A percentile compares a stretch with the other conserved stretches of the same genome.
These are phyloP conservation scores for Squalus acanthias DNA, from an alignment of 2,797 vertebrate species.

Conservation along the genomic window DNA sequence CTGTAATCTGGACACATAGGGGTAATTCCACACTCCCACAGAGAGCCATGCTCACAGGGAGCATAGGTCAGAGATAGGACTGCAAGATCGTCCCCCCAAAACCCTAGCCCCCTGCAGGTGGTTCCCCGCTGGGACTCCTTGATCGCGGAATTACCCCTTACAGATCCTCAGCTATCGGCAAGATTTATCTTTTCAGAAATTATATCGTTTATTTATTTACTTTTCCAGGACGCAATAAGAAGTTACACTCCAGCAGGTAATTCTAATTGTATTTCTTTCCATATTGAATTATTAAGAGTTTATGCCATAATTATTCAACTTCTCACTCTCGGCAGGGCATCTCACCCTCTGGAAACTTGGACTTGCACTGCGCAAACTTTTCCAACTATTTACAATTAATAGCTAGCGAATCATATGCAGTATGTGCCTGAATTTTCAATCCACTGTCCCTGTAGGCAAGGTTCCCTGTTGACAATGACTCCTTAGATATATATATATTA, in stretches of 20 bases:
- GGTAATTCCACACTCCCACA: neutral
- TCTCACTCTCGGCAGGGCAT: neutral
- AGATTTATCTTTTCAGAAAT: neutral
- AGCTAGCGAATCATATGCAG: neutral
- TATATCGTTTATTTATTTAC: neutral
- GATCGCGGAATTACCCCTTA: neutral
- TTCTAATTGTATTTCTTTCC: neutral
- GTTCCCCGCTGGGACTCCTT: neutral
- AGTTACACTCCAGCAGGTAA: neutral
- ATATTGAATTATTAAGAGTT: neutral
- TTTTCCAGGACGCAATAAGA: neutral
- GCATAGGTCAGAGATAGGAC: neutral
- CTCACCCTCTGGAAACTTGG: neutral
- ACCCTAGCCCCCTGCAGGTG: neutral
- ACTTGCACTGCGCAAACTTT: neutral
- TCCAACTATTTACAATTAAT: slow-evolving; percentile 13
- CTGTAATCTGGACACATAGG: neutral
- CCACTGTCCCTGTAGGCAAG: neutral
- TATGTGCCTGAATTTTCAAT: neutral
- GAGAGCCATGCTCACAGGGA: neutral
- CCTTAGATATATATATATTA: neutral
- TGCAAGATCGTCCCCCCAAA: neutral
- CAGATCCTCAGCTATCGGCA: neutral
- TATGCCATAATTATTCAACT: neutral
- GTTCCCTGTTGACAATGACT: neutral